Conservation (phyloP, 2,113 vertebrate species). For the Plecturocebus donacophilus region DNA sequence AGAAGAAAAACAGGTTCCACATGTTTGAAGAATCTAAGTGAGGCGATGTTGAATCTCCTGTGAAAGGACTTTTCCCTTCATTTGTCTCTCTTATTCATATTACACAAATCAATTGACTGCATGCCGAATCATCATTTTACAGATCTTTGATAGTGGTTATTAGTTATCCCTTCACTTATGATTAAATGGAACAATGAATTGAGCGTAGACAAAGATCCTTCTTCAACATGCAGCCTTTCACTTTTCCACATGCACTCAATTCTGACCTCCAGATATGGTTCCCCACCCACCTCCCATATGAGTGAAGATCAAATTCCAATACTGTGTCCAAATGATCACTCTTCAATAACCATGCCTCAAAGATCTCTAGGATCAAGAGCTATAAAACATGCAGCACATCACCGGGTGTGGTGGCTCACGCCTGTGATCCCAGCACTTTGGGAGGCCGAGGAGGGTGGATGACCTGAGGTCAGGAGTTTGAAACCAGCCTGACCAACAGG, state of each 20-base stretch:
- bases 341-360: not conserved
- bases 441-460: too few relatives aligned
- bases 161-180: not conserved
- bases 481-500: too few relatives aligned
- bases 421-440: too few relatives aligned
- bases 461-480: too few relatives aligned
- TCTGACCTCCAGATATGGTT: not conserved
- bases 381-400: not conserved
- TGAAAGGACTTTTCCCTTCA: not conserved
- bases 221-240: not conserved
- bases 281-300: fast-evolving
- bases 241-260: not conserved
- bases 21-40: not conserved
- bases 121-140: not conserved
- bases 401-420: too few relatives aligned
- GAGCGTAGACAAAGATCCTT: not conserved
- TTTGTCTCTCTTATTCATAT: not conserved
- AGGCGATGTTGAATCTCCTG: not conserved
- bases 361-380: not conserved
- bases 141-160: not conserved
- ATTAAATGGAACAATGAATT: not conserved
- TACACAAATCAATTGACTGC: not conserved
- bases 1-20: slow-evolving; percentile 59
- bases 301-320: not conserved
- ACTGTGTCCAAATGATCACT: too few relatives aligned